Percentiles rank a stretch among this genome's conserved stretches.
phyloP scores from a whole-genome alignment of 2,888 invertebrate species.

The Seira musarum region DNA sequence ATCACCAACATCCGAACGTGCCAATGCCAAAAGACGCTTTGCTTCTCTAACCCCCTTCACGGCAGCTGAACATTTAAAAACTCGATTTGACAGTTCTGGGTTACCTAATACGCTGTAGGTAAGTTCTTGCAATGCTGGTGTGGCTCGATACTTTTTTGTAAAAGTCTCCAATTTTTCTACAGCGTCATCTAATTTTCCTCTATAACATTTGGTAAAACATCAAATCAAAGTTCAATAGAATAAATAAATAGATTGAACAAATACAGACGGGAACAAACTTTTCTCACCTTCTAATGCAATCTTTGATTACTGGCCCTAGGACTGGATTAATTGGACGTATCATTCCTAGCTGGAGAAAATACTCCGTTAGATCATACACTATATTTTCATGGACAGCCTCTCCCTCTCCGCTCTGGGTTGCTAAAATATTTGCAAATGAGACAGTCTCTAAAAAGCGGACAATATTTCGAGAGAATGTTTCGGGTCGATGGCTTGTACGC shows the following conservation, averaged over 20 bases:
- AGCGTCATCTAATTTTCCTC: slow-evolving; percentile 40
- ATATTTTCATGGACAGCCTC: slow-evolving; percentile 5
- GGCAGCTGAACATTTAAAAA: slow-evolving; percentile 20
- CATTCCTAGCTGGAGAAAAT: slow-evolving; percentile 35
- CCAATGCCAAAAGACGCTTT: slow-evolving; percentile 52
- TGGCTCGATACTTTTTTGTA: slow-evolving; percentile 28
- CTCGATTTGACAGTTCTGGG: slow-evolving; percentile 41
- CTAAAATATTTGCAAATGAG: slow-evolving; percentile 6
- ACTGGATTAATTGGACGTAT: slow-evolving; percentile 43
- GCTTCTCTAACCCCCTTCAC: slow-evolving; percentile 39
- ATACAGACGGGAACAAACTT: too few species aligned
- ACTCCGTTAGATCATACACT: slow-evolving; percentile 26
- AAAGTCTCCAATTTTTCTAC: slow-evolving; percentile 44
- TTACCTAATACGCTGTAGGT: slow-evolving; percentile 51
- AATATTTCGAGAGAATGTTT: slow-evolving; percentile 53
- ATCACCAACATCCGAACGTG: slow-evolving; percentile 56
- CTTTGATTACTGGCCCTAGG: slow-evolving; percentile 48
- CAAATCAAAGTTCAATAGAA: background rate
- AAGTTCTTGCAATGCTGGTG: slow-evolving; percentile 51
- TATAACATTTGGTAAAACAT: background rate
- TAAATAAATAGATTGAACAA: too few species aligned
- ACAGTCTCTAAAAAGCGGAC: slow-evolving; percentile 49
- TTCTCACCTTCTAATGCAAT: slow-evolving; percentile 45
- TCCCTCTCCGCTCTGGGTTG: background rate
- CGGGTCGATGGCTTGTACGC: background rate